Evolutionary conservation across 2,797 vertebrate species (phyloP), one percentile per base, ranked within the genome.

Genomic region (Balearica regulorum): DNA sequence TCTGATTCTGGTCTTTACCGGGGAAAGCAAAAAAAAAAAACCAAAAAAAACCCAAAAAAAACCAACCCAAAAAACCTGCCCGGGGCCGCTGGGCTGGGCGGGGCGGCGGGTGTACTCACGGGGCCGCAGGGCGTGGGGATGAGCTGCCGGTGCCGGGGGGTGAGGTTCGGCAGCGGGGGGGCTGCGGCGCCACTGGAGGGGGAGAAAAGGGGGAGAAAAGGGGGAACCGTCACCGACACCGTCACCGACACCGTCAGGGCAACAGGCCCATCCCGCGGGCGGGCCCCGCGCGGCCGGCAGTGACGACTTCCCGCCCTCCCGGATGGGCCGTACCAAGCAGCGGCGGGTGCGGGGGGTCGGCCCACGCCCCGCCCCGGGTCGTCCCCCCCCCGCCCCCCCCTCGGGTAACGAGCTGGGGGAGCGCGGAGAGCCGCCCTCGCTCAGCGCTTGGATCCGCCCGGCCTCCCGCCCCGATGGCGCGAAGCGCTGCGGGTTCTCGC

Each of bases 111-210:
- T 4, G 83, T 93, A 98, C 97, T 98, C 94, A 99, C 99, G 65
- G 98, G 99, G 21, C 99, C 98, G 87, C 98, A 99, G 71, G 98
- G 98, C 8, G 99, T 99, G 7, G 98, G 98, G 89, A 99, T 98
- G 85, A 99, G 98, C 25, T 98, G 98, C 94, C 96, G 98, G 94
- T 99, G 98, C 86, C 98, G 98, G 2, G 98, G 99, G 64, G 94
- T 98, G 85, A 99, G 95, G 94, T 99, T 99, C 35, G 98, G 98
- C 93, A 97, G 79, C 13, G 96, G 55, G 17, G 94, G 48, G 10
- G 97, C 97, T 6, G 87, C 65, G 39, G 54, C 84, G 35, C 95
- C 97, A 20, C 91, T 96, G 64, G 41, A 83, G 93, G 95, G 80
- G 83, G 88, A 64, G 71, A 96, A 75, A 43, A 82, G 93, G 95